phyloP scores from a whole-genome alignment of 2,888 invertebrate species.

The Thera britannica region DNA sequence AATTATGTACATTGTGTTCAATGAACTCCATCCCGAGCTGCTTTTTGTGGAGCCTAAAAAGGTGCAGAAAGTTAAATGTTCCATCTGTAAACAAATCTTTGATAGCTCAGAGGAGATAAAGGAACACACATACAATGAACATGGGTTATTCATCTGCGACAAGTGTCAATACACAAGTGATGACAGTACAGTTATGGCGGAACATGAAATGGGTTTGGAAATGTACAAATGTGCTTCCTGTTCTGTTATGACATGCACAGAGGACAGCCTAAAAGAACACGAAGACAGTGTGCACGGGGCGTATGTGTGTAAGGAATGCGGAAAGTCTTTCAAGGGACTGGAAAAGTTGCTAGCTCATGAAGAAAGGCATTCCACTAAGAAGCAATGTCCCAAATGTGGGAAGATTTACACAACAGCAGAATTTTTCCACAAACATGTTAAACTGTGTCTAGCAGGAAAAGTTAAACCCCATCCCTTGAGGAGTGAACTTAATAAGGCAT shows the following conservation, averaged over 20 bases:
- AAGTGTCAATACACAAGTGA: constrained; percentile 57
- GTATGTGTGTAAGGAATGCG: constrained; percentile 70
- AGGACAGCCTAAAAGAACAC: constrained; percentile 61
- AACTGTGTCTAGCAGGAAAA: constrained; percentile 63
- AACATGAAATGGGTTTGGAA: constrained; percentile 51
- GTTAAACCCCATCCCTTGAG: constrained; percentile 72
- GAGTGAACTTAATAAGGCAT: constrained; percentile 43
- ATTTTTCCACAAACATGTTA: constrained; percentile 68
- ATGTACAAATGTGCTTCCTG: constrained; percentile 62
- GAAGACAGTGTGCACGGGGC: constrained; percentile 53
- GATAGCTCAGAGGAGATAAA: constrained; percentile 50
- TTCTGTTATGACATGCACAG: constrained; percentile 50
- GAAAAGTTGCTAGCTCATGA: constrained; percentile 67
- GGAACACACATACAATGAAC: constrained; percentile 56
- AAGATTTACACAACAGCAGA: constrained; percentile 70
- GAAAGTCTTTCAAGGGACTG: constrained; percentile 62
- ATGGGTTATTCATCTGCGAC: constrained; percentile 59
- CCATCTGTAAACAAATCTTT: constrained; percentile 54
- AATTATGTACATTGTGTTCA: constrained; percentile 58
- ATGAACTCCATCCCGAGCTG: constrained; percentile 55
- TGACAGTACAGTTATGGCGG: constrained; percentile 46
- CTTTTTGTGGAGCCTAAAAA: constrained; percentile 46
- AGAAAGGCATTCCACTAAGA: constrained; percentile 64
- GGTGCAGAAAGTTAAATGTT: constrained; percentile 48
- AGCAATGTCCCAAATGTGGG: constrained; percentile 71